These are phyloP conservation scores for Malurus melanocephalus DNA, from an alignment of 2,113 vertebrate genomes.

Conservation along the genomic window DNA sequence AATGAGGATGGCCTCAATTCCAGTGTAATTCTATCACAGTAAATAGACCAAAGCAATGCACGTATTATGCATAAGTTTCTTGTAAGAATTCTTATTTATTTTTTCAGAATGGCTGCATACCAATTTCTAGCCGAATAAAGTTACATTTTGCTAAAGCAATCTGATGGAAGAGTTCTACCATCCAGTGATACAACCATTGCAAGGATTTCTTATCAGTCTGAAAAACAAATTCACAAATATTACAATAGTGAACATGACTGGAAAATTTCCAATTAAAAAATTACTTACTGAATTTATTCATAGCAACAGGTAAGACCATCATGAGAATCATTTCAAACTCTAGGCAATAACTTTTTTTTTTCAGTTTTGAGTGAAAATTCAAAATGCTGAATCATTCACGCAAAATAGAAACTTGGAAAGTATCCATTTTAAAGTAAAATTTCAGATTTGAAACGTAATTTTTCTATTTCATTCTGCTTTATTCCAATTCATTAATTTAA, in stretches of 20 bases:
- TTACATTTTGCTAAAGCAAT: neutral
- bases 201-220: neutral
- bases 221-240: neutral
- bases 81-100: neutral
- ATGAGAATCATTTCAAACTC: neutral
- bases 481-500: neutral
- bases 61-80: neutral
- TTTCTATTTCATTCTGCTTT: neutral
- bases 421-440: neutral
- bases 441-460: neutral
- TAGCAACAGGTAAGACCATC: neutral
- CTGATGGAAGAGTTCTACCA: neutral
- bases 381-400: neutral
- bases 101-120: neutral
- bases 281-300: neutral
- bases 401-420: neutral
- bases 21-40: neutral
- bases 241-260: neutral
- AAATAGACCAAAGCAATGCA: neutral
- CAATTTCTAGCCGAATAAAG: neutral
- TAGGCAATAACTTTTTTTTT: neutral
- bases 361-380: neutral
- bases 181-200: neutral
- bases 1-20: neutral
- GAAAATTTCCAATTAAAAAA: neutral